Base-by-base conservation (phyloP, 1,140 invertebrate genomes). In the Zaprionus davidi region DNA sequence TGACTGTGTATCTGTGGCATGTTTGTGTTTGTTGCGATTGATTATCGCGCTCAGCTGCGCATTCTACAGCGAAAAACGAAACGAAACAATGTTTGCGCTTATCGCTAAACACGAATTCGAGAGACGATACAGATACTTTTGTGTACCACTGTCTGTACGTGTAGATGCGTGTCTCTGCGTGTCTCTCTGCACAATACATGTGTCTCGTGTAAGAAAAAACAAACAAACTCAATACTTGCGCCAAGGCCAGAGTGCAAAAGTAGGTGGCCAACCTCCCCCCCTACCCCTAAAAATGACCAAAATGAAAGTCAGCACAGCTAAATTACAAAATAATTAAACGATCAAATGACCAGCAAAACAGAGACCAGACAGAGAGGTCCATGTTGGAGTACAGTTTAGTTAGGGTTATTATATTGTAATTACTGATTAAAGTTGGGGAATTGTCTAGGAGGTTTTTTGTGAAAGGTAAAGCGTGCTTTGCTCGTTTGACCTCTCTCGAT, bases 281-380 rank as follows among this genome's bases (percentile, higher is more conserved):
- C 20, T 20, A 11, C 31, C 9, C 0, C 9, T 34, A 11, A 34
- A 51, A 51, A 51, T 12, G 22, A 11, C 46, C 72, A 78, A 76
- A 44, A 41, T 79, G 85, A 88, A 88, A 88, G 85, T 90, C 86
- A 90, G 75, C 86, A 70, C 31, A 55, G 36, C 34, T 13, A 46
- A 78, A 66, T 71, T 78, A 59, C 75, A 73, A 80, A 78, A 80
- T 78, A 78, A 80, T 78, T 78, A 58, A 76, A 73, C 31, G 70
- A 73, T 77, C 69, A 78, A 87, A 83, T 82, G 86, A 66, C 72
- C 72, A 82, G 71, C 73, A 78, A 78, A 71, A 68, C 66, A 67
- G 49, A 70, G 17, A 55, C 51, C 38, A 15, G 13, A 6, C 6
- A 17, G n/a, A 46, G 15, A 44, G 41, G n/a, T n/a, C 38, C 38